Evolutionary conservation across 2,888 invertebrate genomes (phyloP), one percentile per base, ranked within the genome.

Genomic region (Punctoribates punctum): DNA sequence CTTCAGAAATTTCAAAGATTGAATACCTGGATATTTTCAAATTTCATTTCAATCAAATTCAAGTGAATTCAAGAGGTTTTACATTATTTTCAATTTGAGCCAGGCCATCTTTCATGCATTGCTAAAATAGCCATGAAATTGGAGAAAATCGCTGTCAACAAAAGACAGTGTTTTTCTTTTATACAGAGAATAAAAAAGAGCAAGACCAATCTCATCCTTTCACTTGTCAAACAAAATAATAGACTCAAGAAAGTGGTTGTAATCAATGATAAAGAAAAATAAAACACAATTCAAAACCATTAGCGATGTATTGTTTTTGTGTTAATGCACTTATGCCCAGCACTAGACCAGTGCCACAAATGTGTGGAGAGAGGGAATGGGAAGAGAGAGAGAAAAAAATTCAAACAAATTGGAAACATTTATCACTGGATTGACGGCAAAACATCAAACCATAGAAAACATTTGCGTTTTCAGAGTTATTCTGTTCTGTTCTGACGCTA

Each of bases 401-500:
- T 62, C 29, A 29, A 29, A 62, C 29, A 62, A 62, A 62, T 62
- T 62, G 62, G 4, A 62, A 17, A 13, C 62, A 62, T 62, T 62
- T 62, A 62, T 62, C 62, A 62, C 9, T 29, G 54, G n/a, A 62
- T 62, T 62, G 62, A 62, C 62, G 62, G 27, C 13, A 20, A 54
- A 20, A 6, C 29, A 62, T 27, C 27, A 62, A 29, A 62, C 27
- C 15, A 62, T 62, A 29, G 62, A 62, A 62, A 62, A 62, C 62
- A 29, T 62, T 62, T 62, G 62, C 62, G 62, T 62, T 62, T 62
- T 23, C 54, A 6, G 20, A 62, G 29, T 29, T 62, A n/a, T n/a
- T n/a, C n/a, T n/a, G n/a, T 34, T 60, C 20, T 62, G 29, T 34
- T 29, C 34, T 62, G 25, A 29, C 27, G 25, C 62, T n/a, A 27